Evolutionary conservation across 2,888 invertebrate species (phyloP).

Genomic region (Erpobdella octoculata): DNA sequence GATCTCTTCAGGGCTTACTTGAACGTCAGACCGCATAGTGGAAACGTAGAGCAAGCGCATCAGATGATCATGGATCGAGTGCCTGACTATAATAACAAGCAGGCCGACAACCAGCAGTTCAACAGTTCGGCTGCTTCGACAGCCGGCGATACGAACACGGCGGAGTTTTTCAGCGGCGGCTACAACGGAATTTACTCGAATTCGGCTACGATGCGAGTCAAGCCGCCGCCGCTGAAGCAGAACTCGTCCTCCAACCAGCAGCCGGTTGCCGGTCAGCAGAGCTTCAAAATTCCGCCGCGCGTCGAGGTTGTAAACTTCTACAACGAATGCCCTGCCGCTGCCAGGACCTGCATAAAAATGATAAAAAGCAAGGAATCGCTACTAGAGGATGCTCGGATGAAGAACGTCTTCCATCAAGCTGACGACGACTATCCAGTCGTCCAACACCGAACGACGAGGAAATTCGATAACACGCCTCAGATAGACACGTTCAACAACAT

Average conservation of each 20-base stretch:
- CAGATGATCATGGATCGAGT: not conserved
- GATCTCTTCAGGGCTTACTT: slow-evolving; percentile 23
- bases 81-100: not conserved
- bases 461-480: not conserved
- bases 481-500: slow-evolving; percentile 19
- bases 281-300: no score
- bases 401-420: not conserved
- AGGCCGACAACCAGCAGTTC: not conserved
- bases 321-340: not conserved
- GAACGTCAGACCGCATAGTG: slow-evolving; percentile 4
- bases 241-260: no score
- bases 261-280: no score
- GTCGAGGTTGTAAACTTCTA: no score
- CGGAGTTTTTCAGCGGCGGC: not conserved
- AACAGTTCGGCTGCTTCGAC: no score
- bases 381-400: not conserved
- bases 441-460: not conserved
- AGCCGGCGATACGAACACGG: no score
- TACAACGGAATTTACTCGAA: not conserved
- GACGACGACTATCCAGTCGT: not conserved
- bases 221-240: no score
- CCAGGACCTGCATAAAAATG: no score
- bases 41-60: not conserved
- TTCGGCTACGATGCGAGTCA: not conserved
- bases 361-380: no score